phyloP scores from a whole-genome alignment of 2,888 invertebrate species.

The Thereva nobilitata region DNA sequence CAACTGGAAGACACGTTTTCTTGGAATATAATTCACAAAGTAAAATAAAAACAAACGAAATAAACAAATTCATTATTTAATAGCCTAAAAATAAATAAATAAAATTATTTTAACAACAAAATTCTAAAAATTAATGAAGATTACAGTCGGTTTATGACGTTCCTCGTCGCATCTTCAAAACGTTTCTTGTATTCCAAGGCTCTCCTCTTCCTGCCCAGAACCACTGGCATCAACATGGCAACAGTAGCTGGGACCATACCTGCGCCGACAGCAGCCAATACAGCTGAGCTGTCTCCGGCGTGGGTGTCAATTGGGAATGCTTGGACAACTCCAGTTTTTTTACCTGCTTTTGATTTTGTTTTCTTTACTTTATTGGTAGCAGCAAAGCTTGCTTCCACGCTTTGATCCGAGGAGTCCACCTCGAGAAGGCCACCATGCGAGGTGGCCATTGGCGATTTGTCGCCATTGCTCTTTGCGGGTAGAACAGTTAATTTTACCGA shows the following conservation, averaged over 20 bases:
- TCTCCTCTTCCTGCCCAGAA: constrained; percentile 62
- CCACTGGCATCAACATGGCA: constrained; percentile 80
- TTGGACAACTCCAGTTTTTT: constrained; percentile 40
- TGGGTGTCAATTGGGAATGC: constrained; percentile 30
- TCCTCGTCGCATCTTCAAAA: not conserved
- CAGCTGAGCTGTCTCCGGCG: constrained; percentile 42
- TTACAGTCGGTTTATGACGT: not conserved
- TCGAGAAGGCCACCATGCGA: constrained; percentile 77
- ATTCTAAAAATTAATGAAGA: not conserved
- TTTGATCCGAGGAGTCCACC: constrained; percentile 73
- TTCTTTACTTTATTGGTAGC: constrained; percentile 42
- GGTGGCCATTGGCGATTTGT: constrained; percentile 58
- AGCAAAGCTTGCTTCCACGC: constrained; percentile 64
- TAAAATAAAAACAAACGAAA: no score
- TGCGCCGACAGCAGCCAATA: constrained; percentile 62
- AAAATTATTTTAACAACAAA: constrained; percentile 25
- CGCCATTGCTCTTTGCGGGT: constrained; percentile 64
- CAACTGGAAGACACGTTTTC: no score
- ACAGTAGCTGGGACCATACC: constrained; percentile 81
- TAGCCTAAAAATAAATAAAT: constrained; percentile 24
- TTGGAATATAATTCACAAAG: no score
- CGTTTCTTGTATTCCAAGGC: not conserved
- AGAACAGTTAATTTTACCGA: constrained; percentile 72
- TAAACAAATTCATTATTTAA: no score
- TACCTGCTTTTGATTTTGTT: constrained; percentile 10